Evolutionary conservation across 1,140 invertebrate genomes (phyloP).

Genomic region (Euura saliciscinereae): DNA sequence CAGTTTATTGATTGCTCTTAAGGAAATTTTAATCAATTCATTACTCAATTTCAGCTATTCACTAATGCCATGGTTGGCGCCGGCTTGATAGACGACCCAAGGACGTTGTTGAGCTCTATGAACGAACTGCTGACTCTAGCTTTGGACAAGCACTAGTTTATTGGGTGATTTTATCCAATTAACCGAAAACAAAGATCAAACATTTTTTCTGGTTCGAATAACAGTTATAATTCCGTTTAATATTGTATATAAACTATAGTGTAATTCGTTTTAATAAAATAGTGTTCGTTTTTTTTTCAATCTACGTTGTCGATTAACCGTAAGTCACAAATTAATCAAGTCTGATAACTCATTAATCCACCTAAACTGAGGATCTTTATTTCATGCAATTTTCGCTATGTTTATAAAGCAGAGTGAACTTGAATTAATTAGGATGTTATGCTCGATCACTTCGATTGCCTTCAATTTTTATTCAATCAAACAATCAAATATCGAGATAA

Average conservation of each 20-base stretch:
- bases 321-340: too few species aligned
- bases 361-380: too few species aligned
- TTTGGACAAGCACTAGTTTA: constrained; percentile 76
- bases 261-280: neutral
- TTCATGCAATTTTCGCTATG: too few species aligned
- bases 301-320: too few species aligned
- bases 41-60: constrained; percentile 72
- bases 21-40: constrained; percentile 10
- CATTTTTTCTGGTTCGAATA: neutral
- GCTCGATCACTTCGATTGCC: too few species aligned
- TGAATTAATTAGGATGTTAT: too few species aligned
- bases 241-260: neutral
- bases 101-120: constrained; percentile 81
- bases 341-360: too few species aligned
- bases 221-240: neutral
- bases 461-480: too few species aligned
- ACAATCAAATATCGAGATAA: too few species aligned
- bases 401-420: too few species aligned
- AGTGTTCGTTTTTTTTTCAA: neutral
- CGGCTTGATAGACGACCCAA: constrained; percentile 91
- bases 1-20: constrained; percentile 15
- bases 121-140: constrained; percentile 86
- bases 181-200: neutral
- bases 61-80: constrained; percentile 94
- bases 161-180: neutral